phyloP scores from a whole-genome alignment of 2,113 vertebrate species.

The Plecotus auritus region DNA sequence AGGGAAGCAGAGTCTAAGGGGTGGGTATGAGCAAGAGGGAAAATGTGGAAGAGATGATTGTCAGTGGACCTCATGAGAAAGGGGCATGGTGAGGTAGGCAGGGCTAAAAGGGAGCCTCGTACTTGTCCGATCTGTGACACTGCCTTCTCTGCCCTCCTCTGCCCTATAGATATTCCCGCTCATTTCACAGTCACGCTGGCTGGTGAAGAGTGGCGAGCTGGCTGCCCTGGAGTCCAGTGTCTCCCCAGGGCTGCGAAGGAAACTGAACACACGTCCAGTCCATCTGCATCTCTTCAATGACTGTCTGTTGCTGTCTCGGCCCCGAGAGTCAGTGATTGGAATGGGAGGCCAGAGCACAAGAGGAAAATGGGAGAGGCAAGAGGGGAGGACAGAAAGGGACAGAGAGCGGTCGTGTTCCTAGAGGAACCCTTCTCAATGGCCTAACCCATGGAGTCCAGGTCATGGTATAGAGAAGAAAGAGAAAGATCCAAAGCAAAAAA shows the following conservation, averaged over 20 bases:
- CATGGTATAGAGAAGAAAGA: neutral
- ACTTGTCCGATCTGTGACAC: neutral
- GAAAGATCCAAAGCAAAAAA: neutral
- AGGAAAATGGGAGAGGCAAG: neutral
- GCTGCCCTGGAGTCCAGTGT: conserved; percentile 84
- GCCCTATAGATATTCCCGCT: conserved; percentile 91
- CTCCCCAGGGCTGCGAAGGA: conserved; percentile 78
- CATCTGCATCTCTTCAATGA: conserved; percentile 97
- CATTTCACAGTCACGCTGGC: conserved; percentile 93
- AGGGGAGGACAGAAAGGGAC: neutral
- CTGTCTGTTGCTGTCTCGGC: conserved; percentile 91
- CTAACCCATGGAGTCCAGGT: neutral
- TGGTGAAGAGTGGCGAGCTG: conserved; percentile 91
- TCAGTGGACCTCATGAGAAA: neutral
- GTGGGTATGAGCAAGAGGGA: neutral
- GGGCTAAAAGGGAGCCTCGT: neutral
- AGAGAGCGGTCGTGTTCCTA: neutral
- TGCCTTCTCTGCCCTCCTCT: neutral
- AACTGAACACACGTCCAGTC: conserved; percentile 86
- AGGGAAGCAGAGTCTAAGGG: neutral
- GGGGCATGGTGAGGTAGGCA: accelerated
- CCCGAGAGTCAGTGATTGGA: conserved; percentile 88
- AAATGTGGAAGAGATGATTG: neutral
- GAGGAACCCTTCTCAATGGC: neutral
- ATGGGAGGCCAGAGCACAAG: neutral